A percentile compares a stretch with the other conserved stretches of the same genome.
Conservation (phyloP, 2,888 invertebrate species). For the Caenorhabditis drosophilae region DNA sequence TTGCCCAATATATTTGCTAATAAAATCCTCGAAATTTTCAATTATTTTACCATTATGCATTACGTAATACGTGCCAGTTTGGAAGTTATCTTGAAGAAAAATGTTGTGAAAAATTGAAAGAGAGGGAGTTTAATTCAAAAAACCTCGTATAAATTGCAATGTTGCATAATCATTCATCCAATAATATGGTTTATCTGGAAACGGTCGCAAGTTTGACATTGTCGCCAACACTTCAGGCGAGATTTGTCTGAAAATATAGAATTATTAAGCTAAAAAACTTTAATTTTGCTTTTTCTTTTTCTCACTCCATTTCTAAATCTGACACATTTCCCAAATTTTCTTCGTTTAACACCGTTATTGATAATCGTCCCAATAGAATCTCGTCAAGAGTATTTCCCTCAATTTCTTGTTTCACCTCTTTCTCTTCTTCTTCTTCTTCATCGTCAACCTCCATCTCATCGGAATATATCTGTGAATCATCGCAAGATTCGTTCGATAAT, state of each 20-base stretch:
- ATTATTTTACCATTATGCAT: slow-evolving; percentile 39
- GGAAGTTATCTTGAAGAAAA: slow-evolving; percentile 5
- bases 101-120: not conserved
- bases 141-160: slow-evolving; percentile 18
- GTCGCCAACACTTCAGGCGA: not conserved
- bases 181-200: slow-evolving; percentile 32
- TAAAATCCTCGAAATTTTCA: slow-evolving; percentile 19
- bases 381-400: not conserved
- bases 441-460: not conserved
- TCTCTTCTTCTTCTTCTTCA: not conserved
- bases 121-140: not conserved
- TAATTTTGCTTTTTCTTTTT: not conserved
- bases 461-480: too few species aligned
- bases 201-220: slow-evolving; percentile 8
- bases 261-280: not conserved
- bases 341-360: not conserved
- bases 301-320: not conserved
- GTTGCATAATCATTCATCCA: slow-evolving; percentile 36
- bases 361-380: not conserved
- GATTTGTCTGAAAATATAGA: not conserved
- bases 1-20: slow-evolving; percentile 15
- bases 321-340: slow-evolving; percentile 2
- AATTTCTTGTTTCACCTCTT: not conserved
- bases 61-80: slow-evolving; percentile 23
- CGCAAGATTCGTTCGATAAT: too few species aligned